Evolutionary conservation across 2,797 vertebrate species (phyloP), one percentile per base, ranked within the genome.

Genomic region (Malacoraja senta): DNA sequence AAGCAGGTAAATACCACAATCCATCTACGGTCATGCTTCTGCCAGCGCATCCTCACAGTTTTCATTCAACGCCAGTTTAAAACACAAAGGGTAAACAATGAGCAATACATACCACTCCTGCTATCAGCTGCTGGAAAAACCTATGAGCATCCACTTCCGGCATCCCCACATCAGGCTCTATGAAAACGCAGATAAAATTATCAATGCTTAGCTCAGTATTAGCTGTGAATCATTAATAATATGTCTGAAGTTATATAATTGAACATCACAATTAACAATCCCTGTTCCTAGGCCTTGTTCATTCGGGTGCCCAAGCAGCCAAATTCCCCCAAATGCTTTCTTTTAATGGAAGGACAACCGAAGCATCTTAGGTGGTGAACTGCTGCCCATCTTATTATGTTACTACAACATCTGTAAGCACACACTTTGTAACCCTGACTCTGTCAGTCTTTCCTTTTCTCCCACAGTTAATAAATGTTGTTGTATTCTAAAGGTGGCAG

Each of bases 141-240:
- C 94, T 96, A 91, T 99, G 98, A 0, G 98, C 98, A 80, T 99
- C 98, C 2, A 96, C 96, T 96, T 99, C 98, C 1, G 96, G 95
- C 99, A 99, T 99, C 38, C 98, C 99, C 0, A 99, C 96, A 93
- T 99, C 99, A 0, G 99, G 98, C 95, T 99, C 99, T 99, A 63
- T 86, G 93, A 93, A 1, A 93, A 93, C n/a, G 38, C 53, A 93
- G 21, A 80, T 35, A 61, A 63, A 53, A 80, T 63, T 10, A 83
- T 10, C 58, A 8, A 68, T 61, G 13, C 63, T 68, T 68, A 88
- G 68, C 35, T 15, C 21, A 19, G 15, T 88, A 17, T 35, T n/a
- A 65, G 17, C 9, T 9, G 63, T 1, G 12, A 68, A 88, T 10
- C 32, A 35, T 88, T 68, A 88, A 68, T 63, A 32, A 19, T n/a